These are phyloP conservation scores for Orius insidiosus DNA, from an alignment of 1,140 invertebrate species.

Conservation along the genomic window DNA sequence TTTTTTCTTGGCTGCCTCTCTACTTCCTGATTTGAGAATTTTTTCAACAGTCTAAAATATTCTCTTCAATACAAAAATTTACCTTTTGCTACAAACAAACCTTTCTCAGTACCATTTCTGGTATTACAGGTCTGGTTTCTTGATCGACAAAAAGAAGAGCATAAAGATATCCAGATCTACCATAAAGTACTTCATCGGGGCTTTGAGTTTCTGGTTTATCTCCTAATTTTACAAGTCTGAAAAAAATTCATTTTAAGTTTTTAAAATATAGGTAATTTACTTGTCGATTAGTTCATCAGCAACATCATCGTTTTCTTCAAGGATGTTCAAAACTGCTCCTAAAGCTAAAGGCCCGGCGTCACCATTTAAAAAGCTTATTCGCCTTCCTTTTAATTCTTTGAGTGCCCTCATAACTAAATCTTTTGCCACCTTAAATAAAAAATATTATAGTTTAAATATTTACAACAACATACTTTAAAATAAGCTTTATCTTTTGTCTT, in stretches of 20 bases:
- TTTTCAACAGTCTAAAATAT: no score
- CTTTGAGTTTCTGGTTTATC: neutral
- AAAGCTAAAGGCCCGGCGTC: constrained; percentile 17
- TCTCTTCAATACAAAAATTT: no score
- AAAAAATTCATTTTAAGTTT: neutral
- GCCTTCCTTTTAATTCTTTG: constrained; percentile 9
- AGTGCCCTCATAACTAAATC: constrained; percentile 1
- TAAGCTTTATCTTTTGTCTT: neutral
- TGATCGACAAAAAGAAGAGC: constrained; percentile 26
- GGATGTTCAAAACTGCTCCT: constrained; percentile 13
- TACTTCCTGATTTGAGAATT: constrained; percentile 8
- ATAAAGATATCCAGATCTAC: constrained; percentile 36
- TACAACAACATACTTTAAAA: neutral
- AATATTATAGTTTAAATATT: neutral
- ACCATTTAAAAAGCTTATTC: constrained; percentile 16
- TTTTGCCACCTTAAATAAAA: neutral
- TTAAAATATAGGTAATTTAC: neutral
- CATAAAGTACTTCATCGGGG: constrained; percentile 34
- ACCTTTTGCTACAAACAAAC: no score
- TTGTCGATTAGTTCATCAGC: constrained; percentile 3
- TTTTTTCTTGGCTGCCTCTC: no score
- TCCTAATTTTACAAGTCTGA: neutral
- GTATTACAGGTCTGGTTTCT: constrained; percentile 8
- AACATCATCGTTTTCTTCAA: neutral
- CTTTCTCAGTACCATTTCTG: constrained; percentile 14